A percentile compares a stretch with the other conserved stretches of the same genome.
These are phyloP conservation scores for Agrochola lota DNA, from an alignment of 2,888 invertebrate species.

Conservation along the genomic window DNA sequence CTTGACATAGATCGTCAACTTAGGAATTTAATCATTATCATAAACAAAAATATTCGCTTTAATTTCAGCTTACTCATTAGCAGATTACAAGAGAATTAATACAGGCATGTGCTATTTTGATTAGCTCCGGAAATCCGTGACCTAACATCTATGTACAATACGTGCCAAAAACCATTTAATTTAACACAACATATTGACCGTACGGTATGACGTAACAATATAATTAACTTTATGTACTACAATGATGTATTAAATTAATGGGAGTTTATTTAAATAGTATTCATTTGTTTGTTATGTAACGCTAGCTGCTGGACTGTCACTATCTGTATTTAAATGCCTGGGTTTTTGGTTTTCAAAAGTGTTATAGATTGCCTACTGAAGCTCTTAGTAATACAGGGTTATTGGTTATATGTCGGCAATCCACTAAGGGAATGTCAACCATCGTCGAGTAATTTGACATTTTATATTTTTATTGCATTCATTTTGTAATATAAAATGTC, in stretches of 20 bases:
- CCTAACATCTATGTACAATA: conserved; percentile 28
- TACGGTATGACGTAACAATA: conserved; percentile 55
- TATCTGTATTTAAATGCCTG: no score
- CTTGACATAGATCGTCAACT: background rate
- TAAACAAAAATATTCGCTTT: background rate
- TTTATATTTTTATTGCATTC: no score
- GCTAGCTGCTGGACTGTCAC: background rate
- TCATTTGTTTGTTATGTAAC: conserved; percentile 41
- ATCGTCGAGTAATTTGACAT: no score
- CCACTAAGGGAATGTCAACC: no score
- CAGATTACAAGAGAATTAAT: conserved; percentile 15
- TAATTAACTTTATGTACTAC: conserved; percentile 61
- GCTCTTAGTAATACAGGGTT: background rate
- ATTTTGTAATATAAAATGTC: no score
- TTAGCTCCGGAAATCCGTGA: conserved; percentile 61
- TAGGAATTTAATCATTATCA: background rate
- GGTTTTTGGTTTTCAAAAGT: background rate
- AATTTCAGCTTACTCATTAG: conserved; percentile 28
- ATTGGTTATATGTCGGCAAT: no score
- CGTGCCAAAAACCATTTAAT: conserved; percentile 29
- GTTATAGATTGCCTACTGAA: background rate
- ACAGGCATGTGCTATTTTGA: conserved; percentile 21
- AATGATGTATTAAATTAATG: conserved; percentile 58
- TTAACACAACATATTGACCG: conserved; percentile 26
- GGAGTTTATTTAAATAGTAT: conserved; percentile 48